Evolutionary conservation across 2,797 vertebrate genomes (phyloP).

Genomic region (Enoplosus armatus): DNA sequence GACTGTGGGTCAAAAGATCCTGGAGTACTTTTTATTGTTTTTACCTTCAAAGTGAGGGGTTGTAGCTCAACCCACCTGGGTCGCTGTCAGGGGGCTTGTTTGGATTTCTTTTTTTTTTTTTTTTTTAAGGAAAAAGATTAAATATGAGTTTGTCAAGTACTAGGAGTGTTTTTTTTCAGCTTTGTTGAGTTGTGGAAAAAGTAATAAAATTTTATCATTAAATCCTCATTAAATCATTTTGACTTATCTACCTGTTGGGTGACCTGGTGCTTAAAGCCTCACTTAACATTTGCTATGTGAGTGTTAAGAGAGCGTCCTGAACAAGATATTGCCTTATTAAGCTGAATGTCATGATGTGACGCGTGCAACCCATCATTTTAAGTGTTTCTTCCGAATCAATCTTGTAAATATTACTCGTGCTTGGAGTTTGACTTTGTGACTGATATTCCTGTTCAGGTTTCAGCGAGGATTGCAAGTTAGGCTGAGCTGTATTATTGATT

Average conservation of each 20-base stretch:
- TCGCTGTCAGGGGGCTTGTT: neutral
- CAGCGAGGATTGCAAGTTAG: neutral
- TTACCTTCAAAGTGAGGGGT: neutral
- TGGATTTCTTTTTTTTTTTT: neutral
- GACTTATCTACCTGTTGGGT: no score
- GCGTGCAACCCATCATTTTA: neutral
- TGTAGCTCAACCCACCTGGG: neutral
- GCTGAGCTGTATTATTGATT: neutral
- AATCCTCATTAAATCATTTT: no score
- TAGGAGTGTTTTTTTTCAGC: conserved; percentile 22
- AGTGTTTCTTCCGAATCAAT: neutral
- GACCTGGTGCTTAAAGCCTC: neutral
- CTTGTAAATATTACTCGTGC: neutral
- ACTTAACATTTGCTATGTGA: neutral
- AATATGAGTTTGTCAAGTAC: neutral
- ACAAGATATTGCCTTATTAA: neutral
- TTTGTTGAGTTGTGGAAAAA: conserved; percentile 35
- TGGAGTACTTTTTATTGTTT: conserved; percentile 13
- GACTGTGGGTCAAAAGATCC: neutral
- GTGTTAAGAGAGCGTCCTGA: neutral
- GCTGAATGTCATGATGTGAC: neutral
- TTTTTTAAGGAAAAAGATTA: conserved; percentile 7
- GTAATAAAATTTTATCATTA: neutral
- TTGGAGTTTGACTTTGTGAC: neutral
- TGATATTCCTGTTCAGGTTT: neutral